Evolutionary conservation across 1,140 invertebrate genomes (phyloP), one percentile per base, ranked within the genome.

Genomic region (Eumeta japonica): DNA sequence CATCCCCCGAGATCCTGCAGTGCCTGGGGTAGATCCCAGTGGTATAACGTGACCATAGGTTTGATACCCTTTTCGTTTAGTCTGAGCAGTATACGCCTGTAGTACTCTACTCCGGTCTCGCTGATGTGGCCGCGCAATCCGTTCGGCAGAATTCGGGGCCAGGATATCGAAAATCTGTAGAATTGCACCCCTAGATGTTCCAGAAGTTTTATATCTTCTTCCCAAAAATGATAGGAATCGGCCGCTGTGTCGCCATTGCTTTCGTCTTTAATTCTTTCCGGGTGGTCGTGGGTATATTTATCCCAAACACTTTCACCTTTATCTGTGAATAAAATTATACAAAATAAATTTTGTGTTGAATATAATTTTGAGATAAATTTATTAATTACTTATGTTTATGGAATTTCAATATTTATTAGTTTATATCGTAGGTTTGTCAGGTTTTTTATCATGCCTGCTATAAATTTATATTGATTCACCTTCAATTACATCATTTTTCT

Each of bases 231-330:
- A 47, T 80, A 81, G 3, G 77, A 80, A 48, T 80, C 68, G 36
- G 76, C 72, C 10, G 77, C 77, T 3, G 76, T 40, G 46, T 81
- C 76, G 3, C 70, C 77, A 36, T 59, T 81, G 20, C 50, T 58
- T 10, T 45, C 19, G 34, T 78, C 68, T 1, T 19, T 37, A 4
- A 83, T 75, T 9, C 45, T 46, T 24, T 76, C 63, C 1, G 77
- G 71, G 29, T 74, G 50, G 10, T 57, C 35, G 33, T 82, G 81
- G 0, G 76, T 76, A 37, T 71, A 73, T 3, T 54, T 45, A 50
- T 83, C 81, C 80, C 80, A 82, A 29, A 79, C 79, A 48, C 64
- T 80, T 52, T 79, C 76, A 10, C 71, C 62, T 67, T 81, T 81
- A 24, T 76, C 81, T 81, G 46, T 7, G 45, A 43, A 35, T n/a